Percentiles rank a stretch among this genome's conserved stretches.
phyloP scores from a whole-genome alignment of 1,140 invertebrate genomes.

The Bradysia coprophila region DNA sequence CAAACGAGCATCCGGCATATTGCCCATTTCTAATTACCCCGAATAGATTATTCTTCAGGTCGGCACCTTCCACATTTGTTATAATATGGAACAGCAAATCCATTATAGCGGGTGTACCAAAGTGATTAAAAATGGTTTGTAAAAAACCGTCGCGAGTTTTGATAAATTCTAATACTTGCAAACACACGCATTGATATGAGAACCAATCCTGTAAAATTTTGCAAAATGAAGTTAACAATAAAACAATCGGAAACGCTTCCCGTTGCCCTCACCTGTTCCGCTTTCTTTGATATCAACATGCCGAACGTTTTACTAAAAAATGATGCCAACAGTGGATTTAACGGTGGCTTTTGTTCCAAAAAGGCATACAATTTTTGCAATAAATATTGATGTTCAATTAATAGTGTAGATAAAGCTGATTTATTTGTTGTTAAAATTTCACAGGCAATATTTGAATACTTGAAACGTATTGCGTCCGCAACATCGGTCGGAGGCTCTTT shows the following conservation, averaged over 20 bases:
- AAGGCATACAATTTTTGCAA: constrained; percentile 77
- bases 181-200: constrained; percentile 73
- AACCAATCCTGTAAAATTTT: constrained; percentile 65
- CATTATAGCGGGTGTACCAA: constrained; percentile 89
- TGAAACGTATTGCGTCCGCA: constrained; percentile 63
- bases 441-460: constrained; percentile 83
- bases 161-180: constrained; percentile 81
- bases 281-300: constrained; percentile 61
- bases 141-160: constrained; percentile 74
- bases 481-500: constrained; percentile 61
- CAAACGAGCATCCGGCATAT: too few relatives aligned
- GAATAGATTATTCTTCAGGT: constrained; percentile 61
- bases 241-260: too few relatives aligned
- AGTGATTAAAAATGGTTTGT: constrained; percentile 65
- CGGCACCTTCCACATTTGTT: constrained; percentile 62
- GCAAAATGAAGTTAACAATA: constrained; percentile 9
- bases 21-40: too few relatives aligned
- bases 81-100: constrained; percentile 79
- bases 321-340: constrained; percentile 86
- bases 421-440: constrained; percentile 82
- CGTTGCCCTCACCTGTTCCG: constrained; percentile 31
- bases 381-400: constrained; percentile 56
- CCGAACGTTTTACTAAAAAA: constrained; percentile 91
- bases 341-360: constrained; percentile 63
- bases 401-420: constrained; percentile 62